Conservation (phyloP, 2,797 vertebrate species). For the Sebastes flavidus region DNA sequence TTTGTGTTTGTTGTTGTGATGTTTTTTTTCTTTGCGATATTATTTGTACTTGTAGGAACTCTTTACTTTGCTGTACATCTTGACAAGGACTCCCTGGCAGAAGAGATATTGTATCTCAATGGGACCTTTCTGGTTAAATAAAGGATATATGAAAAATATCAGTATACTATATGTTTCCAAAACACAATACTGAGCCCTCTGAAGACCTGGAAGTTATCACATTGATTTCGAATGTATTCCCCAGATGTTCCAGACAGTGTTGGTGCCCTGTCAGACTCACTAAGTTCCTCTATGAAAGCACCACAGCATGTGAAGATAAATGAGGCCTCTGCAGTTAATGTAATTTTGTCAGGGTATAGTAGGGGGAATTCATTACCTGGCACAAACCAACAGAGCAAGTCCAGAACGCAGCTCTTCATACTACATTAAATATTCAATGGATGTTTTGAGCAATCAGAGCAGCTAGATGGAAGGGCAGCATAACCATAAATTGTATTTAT, state of each 20-base stretch:
- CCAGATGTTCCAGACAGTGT: not conserved
- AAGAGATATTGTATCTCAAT: too few species aligned
- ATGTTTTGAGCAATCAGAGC: conserved; percentile 25
- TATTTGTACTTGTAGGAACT: too few species aligned
- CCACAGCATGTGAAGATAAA: conserved; percentile 41
- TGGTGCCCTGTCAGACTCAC: conserved; percentile 18
- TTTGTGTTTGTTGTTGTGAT: not conserved
- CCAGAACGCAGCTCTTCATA: conserved; percentile 39
- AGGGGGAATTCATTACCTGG: conserved; percentile 64
- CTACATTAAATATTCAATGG: conserved; percentile 65
- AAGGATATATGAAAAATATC: too few species aligned
- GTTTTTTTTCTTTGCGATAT: too few species aligned
- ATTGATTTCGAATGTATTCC: conserved; percentile 14
- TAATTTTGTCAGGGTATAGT: conserved; percentile 36
- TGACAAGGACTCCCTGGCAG: too few species aligned
- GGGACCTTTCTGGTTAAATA: too few species aligned
- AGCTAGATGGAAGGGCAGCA: conserved; percentile 19
- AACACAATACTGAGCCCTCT: not conserved
- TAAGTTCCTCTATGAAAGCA: conserved; percentile 34
- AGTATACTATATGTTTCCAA: not conserved
- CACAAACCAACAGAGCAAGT: conserved; percentile 22
- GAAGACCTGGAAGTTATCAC: not conserved
- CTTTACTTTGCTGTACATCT: too few species aligned
- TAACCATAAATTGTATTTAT: conserved; percentile 34
- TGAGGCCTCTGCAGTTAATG: conserved; percentile 40